Conservation (phyloP, 1,140 invertebrate genomes). For the Drosophila lacteicornis region DNA sequence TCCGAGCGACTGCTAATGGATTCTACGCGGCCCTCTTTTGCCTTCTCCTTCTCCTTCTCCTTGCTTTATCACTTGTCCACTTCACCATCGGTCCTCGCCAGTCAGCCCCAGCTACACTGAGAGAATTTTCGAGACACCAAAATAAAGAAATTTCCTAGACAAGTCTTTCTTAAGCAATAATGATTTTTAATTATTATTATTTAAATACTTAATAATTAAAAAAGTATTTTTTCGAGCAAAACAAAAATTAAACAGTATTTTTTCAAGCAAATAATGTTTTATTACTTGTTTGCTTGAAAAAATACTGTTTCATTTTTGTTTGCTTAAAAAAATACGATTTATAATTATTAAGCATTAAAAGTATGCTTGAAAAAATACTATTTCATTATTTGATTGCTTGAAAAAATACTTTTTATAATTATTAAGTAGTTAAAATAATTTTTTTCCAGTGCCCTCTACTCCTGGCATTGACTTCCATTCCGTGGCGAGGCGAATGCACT, state of each 20-base stretch:
- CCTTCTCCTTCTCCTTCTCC: constrained; percentile 59
- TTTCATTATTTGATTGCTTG: no score
- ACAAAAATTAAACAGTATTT: no score
- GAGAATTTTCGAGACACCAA: neutral
- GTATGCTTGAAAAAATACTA: no score
- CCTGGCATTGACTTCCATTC: constrained; percentile 47
- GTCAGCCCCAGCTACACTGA: constrained; percentile 3
- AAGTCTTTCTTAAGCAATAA: neutral
- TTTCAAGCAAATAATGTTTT: no score
- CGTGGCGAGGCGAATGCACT: constrained; percentile 72
- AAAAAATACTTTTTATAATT: no score
- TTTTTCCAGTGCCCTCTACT: constrained; percentile 19
- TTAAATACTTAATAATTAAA: no score
- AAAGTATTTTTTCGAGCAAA: no score
- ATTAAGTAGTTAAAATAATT: neutral
- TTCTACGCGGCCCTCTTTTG: constrained; percentile 47
- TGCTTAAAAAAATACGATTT: no score
- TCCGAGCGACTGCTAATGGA: constrained; percentile 60
- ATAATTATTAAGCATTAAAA: no score
- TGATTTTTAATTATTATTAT: no score
- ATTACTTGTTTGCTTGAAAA: no score
- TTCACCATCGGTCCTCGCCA: constrained; percentile 25
- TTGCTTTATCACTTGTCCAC: constrained; percentile 49
- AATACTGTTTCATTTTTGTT: no score
- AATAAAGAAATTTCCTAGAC: neutral